phyloP scores from a whole-genome alignment of 2,113 vertebrate species.

The Albula glossodonta region DNA sequence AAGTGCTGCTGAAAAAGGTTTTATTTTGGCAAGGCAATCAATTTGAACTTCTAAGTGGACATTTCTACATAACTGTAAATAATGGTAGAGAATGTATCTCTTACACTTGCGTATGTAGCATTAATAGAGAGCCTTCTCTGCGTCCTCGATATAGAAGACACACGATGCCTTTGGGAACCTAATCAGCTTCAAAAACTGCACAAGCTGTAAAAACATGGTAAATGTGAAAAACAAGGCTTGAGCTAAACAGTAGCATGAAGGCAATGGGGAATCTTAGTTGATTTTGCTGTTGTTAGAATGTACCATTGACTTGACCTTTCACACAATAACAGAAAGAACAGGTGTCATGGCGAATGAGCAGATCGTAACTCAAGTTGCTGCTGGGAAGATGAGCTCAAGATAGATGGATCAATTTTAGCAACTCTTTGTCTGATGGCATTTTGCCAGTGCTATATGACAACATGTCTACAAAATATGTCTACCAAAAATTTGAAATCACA shows the following conservation, averaged over 20 bases:
- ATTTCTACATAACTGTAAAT: no score
- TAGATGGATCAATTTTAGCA: neutral
- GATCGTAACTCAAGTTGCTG: conserved; percentile 2
- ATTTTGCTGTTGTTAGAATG: neutral
- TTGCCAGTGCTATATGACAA: neutral
- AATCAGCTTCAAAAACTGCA: neutral
- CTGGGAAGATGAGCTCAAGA: neutral
- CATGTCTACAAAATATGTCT: neutral
- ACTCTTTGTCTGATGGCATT: neutral
- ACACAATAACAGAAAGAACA: conserved; percentile 3
- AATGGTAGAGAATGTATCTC: no score
- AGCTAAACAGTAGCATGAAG: neutral
- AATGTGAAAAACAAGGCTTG: neutral
- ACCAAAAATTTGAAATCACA: neutral
- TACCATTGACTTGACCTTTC: conserved; percentile 5
- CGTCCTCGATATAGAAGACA: no score
- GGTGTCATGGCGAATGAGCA: neutral
- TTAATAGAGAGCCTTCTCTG: no score
- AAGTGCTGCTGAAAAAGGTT: neutral
- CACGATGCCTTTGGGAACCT: neutral
- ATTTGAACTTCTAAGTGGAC: neutral
- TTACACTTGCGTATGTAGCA: no score
- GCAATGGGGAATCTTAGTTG: neutral
- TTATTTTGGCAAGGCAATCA: neutral
- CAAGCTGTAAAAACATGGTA: neutral